Conservation (phyloP, 2,797 vertebrate genomes). For the Cyclura pinguis region DNA sequence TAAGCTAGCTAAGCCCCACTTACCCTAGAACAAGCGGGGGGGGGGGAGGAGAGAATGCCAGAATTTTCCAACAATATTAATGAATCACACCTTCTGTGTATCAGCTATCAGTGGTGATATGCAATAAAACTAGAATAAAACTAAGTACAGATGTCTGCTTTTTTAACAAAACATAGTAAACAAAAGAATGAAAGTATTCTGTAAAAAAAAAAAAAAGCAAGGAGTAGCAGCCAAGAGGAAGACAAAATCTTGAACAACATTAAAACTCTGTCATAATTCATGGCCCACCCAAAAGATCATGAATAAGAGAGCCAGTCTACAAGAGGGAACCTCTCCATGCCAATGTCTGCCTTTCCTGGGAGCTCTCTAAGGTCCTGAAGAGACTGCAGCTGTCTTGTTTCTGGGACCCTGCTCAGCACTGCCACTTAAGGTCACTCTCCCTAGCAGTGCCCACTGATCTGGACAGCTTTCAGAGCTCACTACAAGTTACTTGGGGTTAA, state of each 20-base stretch:
- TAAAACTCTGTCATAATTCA: background rate
- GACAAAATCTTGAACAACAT: background rate
- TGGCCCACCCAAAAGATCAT: background rate
- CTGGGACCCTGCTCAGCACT: too few species aligned
- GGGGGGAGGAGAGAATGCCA: too few species aligned
- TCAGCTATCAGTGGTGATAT: too few species aligned
- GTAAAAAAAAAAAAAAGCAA: background rate
- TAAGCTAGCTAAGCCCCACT: too few species aligned
- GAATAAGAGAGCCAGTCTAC: background rate
- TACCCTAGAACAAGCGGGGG: too few species aligned
- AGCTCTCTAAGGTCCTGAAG: constrained; percentile 24
- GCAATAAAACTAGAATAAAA: background rate
- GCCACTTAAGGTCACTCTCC: background rate
- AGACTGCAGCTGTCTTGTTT: background rate
- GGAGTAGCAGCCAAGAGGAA: background rate
- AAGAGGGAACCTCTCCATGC: background rate
- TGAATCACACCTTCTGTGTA: background rate
- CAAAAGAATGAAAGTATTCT: background rate
- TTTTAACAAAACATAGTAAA: background rate
- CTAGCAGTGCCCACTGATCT: background rate
- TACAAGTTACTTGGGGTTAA: background rate
- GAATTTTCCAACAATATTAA: background rate
- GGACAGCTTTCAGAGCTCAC: background rate
- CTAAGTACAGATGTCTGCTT: background rate
- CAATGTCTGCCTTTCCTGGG: background rate